Conservation (phyloP, 2,113 vertebrate species). For the Nerophis lumbriciformis region DNA sequence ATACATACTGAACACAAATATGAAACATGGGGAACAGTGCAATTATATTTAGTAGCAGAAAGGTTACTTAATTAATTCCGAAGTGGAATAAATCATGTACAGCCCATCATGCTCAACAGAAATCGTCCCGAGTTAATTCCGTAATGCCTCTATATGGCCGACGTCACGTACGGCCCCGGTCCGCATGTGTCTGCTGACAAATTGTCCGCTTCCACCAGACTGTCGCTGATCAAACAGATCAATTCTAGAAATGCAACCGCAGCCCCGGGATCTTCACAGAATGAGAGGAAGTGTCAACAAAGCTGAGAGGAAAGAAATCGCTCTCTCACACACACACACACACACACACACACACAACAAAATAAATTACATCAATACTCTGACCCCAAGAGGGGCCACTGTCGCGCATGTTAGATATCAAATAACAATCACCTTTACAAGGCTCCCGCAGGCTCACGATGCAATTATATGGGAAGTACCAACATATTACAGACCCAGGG, state of each 20-base stretch:
- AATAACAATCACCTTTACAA: slow-evolving; percentile 59
- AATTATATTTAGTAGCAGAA: slow-evolving; percentile 64
- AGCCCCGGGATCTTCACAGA: slow-evolving; percentile 43
- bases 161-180: slow-evolving; percentile 12
- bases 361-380: slow-evolving; percentile 47
- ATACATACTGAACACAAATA: slow-evolving; percentile 46
- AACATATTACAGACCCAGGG: slow-evolving; percentile 38
- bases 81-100: slow-evolving; percentile 54
- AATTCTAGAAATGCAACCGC: slow-evolving; percentile 49
- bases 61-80: slow-evolving; percentile 59
- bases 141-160: slow-evolving; percentile 39
- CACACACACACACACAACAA: slow-evolving; percentile 19
- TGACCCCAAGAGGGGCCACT: slow-evolving; percentile 47
- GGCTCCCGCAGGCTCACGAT: slow-evolving; percentile 36
- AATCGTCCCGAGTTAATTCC: slow-evolving; percentile 41
- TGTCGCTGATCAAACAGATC: slow-evolving; percentile 62
- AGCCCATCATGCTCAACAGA: slow-evolving; percentile 39
- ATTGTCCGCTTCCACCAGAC: slow-evolving; percentile 40
- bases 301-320: slow-evolving; percentile 42
- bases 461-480: slow-evolving; percentile 51
- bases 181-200: slow-evolving; percentile 34
- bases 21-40: slow-evolving; percentile 51
- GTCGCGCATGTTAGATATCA: slow-evolving; percentile 56
- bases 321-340: slow-evolving; percentile 28
- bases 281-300: slow-evolving; percentile 52